These are phyloP conservation scores for Vanacampus margaritifer DNA, from an alignment of 2,113 vertebrate species.

Conservation along the genomic window DNA sequence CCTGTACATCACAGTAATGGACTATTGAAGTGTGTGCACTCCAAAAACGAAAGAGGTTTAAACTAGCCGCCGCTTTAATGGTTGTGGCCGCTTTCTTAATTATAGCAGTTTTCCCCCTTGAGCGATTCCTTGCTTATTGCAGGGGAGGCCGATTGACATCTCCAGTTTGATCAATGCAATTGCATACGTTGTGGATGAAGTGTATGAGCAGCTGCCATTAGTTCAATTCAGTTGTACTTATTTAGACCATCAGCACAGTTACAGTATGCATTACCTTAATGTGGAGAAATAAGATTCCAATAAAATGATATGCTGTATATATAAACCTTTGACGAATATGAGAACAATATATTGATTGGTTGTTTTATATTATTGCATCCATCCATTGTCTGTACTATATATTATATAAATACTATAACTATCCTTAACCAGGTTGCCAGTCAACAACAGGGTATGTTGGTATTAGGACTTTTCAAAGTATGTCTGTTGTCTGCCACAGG, in stretches of 20 bases:
- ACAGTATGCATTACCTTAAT: constrained; percentile 12
- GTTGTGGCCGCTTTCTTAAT: constrained; percentile 64
- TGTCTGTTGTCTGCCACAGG: too few species aligned
- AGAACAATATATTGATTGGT: neutral
- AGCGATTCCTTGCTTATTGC: constrained; percentile 43
- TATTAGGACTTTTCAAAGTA: too few species aligned
- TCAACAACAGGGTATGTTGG: too few species aligned
- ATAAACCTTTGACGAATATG: neutral
- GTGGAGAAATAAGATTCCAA: constrained; percentile 6
- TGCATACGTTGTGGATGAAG: constrained; percentile 42
- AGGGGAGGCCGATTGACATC: constrained; percentile 42
- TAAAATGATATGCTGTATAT: neutral
- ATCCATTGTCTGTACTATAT: neutral
- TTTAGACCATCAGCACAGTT: constrained; percentile 11
- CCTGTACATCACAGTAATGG: constrained; percentile 70
- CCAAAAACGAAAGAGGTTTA: constrained; percentile 41
- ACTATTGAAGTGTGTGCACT: constrained; percentile 51
- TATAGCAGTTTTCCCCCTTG: constrained; percentile 55
- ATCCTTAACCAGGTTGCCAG: neutral
- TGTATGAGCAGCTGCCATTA: constrained; percentile 34
- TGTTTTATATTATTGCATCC: neutral
- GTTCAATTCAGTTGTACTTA: constrained; percentile 48
- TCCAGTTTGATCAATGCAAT: constrained; percentile 50
- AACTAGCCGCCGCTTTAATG: constrained; percentile 56
- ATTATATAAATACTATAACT: neutral